phyloP scores from a whole-genome alignment of 2,113 vertebrate genomes.

The Anser brachyrhynchus region DNA sequence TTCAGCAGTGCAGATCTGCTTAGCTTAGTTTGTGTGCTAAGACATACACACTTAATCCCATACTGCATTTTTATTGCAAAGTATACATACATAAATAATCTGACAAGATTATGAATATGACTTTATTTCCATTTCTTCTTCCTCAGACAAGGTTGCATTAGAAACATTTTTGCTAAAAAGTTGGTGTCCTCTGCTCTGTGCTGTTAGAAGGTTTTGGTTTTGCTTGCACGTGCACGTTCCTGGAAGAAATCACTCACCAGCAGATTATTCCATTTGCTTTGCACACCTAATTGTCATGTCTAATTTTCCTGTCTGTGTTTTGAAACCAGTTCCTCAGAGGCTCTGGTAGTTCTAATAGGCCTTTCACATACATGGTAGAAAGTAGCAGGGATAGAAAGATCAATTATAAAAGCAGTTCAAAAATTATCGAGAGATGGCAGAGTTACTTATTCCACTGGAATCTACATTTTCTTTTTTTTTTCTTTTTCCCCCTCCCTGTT shows the following conservation, averaged over 20 bases:
- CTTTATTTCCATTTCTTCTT: not conserved
- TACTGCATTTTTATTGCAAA: not conserved
- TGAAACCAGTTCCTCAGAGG: not conserved
- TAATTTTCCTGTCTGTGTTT: not conserved
- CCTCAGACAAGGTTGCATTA: not conserved
- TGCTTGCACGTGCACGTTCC: fast-evolving
- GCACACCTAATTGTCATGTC: not conserved
- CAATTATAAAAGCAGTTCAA: not conserved
- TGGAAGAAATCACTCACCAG: not conserved
- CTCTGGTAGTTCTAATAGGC: not conserved
- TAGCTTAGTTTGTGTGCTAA: not conserved
- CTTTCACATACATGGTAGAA: not conserved
- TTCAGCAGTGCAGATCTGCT: not conserved
- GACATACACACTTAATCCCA: not conserved
- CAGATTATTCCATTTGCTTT: not conserved
- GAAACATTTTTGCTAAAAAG: not conserved
- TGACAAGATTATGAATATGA: not conserved
- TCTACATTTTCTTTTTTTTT: not conserved
- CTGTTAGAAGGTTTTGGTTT: not conserved
- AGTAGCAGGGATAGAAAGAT: not conserved
- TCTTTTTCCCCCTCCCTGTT: not conserved
- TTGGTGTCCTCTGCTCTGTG: not conserved
- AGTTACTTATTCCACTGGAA: not conserved
- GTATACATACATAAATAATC: fast-evolving
- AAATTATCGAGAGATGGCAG: not conserved